These are phyloP conservation scores for Axinella damicornis DNA, from an alignment of 37 sponge, comb jelly and placozoan species.

Conservation along the genomic window DNA sequence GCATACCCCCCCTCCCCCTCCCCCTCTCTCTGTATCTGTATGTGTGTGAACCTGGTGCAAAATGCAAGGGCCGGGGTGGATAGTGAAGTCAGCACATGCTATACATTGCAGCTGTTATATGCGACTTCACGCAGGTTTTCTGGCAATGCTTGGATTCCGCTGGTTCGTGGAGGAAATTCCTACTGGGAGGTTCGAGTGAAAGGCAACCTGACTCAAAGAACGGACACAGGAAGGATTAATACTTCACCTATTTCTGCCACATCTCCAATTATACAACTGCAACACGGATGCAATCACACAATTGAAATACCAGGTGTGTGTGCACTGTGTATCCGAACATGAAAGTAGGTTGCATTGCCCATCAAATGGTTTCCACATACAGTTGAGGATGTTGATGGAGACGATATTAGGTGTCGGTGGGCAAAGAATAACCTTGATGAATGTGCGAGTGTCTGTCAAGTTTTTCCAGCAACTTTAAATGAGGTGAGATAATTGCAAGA, in stretches of 20 bases:
- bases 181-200: slow-evolving; percentile 29
- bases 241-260: slow-evolving; percentile 56
- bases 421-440: slow-evolving; percentile 13
- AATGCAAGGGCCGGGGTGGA: too few relatives aligned
- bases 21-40: too few relatives aligned
- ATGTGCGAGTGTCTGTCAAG: slow-evolving; percentile 37
- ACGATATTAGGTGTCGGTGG: slow-evolving; percentile 60
- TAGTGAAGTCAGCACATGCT: too few relatives aligned
- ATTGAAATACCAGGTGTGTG: slow-evolving; percentile 49
- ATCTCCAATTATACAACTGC: slow-evolving; percentile 46
- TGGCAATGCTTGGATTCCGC: slow-evolving; percentile 46
- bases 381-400: slow-evolving; percentile 39
- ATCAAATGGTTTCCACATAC: too few relatives aligned
- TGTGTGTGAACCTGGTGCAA: too few relatives aligned
- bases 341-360: too few relatives aligned
- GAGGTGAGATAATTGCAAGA: too few relatives aligned
- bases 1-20: too few relatives aligned
- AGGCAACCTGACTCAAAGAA: slow-evolving; percentile 8
- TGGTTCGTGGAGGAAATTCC: background rate
- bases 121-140: too few relatives aligned
- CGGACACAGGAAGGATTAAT: slow-evolving; percentile 58
- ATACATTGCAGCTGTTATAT: too few relatives aligned
- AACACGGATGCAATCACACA: slow-evolving; percentile 20
- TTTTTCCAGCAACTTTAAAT: background rate
- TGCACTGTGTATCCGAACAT: too few relatives aligned